Conservation (phyloP, 1,140 invertebrate genomes). For the Proales similis region DNA sequence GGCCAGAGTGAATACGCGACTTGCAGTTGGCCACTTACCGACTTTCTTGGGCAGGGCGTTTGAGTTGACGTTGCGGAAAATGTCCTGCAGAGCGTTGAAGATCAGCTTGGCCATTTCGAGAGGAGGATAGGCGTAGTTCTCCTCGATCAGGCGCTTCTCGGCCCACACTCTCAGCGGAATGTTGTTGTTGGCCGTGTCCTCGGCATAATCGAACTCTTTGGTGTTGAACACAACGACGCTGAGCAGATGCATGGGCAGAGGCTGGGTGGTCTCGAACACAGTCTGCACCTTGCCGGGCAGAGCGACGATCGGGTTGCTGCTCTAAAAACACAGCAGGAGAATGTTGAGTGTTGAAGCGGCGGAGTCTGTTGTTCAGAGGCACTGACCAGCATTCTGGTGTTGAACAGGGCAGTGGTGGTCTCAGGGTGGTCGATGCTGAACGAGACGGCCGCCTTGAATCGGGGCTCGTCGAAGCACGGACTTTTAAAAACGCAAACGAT, state of each 20-base stretch:
- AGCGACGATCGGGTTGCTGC: background rate
- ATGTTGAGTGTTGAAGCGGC: background rate
- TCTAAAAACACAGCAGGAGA: background rate
- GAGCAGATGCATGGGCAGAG: conserved; percentile 17
- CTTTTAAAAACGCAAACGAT: too few relatives aligned
- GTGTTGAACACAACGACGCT: conserved; percentile 22
- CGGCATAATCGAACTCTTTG: background rate
- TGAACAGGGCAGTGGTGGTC: conserved; percentile 16
- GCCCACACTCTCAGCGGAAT: conserved; percentile 3
- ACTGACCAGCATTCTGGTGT: too few relatives aligned
- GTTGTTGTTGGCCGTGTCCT: background rate
- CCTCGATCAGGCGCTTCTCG: background rate
- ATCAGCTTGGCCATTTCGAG: conserved; percentile 12
- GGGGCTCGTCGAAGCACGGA: conserved; percentile 35
- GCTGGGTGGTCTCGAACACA: background rate
- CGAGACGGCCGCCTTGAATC: conserved; percentile 16
- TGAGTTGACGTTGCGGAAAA: conserved; percentile 7
- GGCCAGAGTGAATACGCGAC: too few relatives aligned
- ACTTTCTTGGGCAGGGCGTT: background rate
- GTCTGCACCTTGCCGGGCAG: conserved; percentile 9
- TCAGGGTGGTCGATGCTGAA: conserved; percentile 21
- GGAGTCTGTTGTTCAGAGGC: background rate
- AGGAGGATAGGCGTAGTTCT: background rate
- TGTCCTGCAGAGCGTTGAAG: background rate
- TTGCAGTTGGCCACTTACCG: too few relatives aligned